These are phyloP conservation scores for Sesia apiformis DNA, from an alignment of 2,888 invertebrate species.

Conservation along the genomic window DNA sequence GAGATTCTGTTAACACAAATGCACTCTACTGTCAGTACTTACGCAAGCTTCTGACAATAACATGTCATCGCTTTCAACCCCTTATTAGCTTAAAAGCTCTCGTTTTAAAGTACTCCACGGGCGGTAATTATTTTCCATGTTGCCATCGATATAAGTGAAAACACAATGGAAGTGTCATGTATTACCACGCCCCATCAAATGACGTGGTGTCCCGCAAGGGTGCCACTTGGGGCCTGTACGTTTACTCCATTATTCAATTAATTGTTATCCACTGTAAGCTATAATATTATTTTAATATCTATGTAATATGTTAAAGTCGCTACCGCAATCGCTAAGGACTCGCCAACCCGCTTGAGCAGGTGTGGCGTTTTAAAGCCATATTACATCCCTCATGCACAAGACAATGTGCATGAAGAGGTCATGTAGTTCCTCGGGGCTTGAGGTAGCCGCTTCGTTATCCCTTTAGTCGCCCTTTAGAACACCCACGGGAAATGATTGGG, in stretches of 20 bases:
- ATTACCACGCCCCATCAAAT: conserved; percentile 21
- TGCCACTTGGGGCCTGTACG: conserved; percentile 16
- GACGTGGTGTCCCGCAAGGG: conserved; percentile 25
- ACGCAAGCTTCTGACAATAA: neutral
- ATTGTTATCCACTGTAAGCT: neutral
- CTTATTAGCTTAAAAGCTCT: conserved; percentile 28
- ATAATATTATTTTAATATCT: neutral
- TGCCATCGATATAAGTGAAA: conserved; percentile 22
- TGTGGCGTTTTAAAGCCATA: too few species aligned
- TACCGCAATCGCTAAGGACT: too few species aligned
- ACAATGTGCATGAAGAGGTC: too few species aligned
- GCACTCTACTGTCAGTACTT: neutral
- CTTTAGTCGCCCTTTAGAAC: too few species aligned
- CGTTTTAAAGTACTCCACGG: conserved; percentile 14
- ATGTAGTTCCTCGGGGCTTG: too few species aligned
- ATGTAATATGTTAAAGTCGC: neutral
- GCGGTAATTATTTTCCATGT: conserved; percentile 30
- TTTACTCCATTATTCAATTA: neutral
- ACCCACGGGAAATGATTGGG: too few species aligned
- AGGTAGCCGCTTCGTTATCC: too few species aligned
- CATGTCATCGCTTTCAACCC: neutral
- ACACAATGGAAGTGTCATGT: conserved; percentile 13
- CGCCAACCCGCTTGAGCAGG: too few species aligned
- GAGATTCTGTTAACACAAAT: neutral
- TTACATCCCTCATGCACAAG: too few species aligned